These are phyloP conservation scores for Carapus acus DNA, from an alignment of 2,797 vertebrate species.

Conservation along the genomic window DNA sequence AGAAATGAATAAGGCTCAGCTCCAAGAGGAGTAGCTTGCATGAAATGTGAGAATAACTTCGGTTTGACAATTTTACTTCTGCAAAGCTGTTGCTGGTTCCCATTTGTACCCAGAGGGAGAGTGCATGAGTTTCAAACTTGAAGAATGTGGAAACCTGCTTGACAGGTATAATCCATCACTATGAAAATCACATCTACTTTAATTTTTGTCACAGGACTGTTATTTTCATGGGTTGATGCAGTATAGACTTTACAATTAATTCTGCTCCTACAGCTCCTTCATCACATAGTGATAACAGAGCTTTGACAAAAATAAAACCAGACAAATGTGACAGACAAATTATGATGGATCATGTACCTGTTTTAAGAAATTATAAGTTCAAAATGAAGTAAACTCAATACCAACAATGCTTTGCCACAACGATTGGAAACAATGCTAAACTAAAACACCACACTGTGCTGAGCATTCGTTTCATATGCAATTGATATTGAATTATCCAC, in stretches of 20 bases:
- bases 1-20: too few relatives aligned
- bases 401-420: slow-evolving; percentile 2
- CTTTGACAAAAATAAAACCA: slow-evolving; percentile 9
- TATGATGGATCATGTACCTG: slow-evolving; percentile 26
- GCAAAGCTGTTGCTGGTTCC: not conserved
- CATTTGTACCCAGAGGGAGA: slow-evolving; percentile 2
- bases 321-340: slow-evolving; percentile 12
- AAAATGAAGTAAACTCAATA: slow-evolving; percentile 7
- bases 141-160: slow-evolving; percentile 4
- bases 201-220: slow-evolving; percentile 12
- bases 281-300: slow-evolving; percentile 6
- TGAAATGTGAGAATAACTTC: too few relatives aligned
- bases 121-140: not conserved
- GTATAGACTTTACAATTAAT: slow-evolving; percentile 16
- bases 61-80: not conserved
- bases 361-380: slow-evolving; percentile 8
- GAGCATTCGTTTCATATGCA: too few relatives aligned
- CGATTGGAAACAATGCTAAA: not conserved
- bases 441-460: too few relatives aligned
- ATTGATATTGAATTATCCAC: too few relatives aligned
- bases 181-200: slow-evolving; percentile 23
- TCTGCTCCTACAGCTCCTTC: slow-evolving; percentile 13
- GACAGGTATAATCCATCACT: slow-evolving; percentile 28
- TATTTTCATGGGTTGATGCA: slow-evolving; percentile 13
- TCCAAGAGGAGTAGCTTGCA: too few relatives aligned